Evolutionary conservation across 1,140 invertebrate species (phyloP).

Genomic region (Drosophila pallidifrons): DNA sequence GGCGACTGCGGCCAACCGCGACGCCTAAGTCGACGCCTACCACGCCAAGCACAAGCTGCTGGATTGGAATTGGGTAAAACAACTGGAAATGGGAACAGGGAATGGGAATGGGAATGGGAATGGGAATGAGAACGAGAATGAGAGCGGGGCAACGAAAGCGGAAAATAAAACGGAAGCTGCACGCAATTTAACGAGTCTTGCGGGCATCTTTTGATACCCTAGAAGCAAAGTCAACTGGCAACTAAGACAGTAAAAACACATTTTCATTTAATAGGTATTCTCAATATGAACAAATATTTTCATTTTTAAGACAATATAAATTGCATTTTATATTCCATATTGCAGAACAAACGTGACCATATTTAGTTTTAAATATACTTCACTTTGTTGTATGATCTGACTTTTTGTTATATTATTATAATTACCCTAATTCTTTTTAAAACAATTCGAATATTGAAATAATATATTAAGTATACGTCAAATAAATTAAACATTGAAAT

Average conservation of each 20-base stretch:
- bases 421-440: not conserved
- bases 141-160: no score
- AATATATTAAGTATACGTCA: no score
- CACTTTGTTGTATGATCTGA: not conserved
- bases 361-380: no score
- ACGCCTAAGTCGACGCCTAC: conserved; percentile 19
- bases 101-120: not conserved
- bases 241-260: not conserved
- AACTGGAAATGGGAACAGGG: not conserved
- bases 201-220: conserved; percentile 49
- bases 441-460: no score
- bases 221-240: not conserved
- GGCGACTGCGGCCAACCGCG: conserved; percentile 38
- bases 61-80: conserved; percentile 2
- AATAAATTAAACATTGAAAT: no score
- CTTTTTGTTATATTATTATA: not conserved
- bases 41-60: not conserved
- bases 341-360: no score
- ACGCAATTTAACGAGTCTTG: conserved; percentile 70
- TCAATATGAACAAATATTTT: no score
- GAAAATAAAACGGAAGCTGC: conserved; percentile 30
- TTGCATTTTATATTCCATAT: no score
- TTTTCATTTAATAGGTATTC: not conserved
- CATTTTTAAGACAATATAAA: not conserved
- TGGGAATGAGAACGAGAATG: not conserved